Evolutionary conservation across 2,797 vertebrate species (phyloP).

Genomic region (Anomalospiza imberbis): DNA sequence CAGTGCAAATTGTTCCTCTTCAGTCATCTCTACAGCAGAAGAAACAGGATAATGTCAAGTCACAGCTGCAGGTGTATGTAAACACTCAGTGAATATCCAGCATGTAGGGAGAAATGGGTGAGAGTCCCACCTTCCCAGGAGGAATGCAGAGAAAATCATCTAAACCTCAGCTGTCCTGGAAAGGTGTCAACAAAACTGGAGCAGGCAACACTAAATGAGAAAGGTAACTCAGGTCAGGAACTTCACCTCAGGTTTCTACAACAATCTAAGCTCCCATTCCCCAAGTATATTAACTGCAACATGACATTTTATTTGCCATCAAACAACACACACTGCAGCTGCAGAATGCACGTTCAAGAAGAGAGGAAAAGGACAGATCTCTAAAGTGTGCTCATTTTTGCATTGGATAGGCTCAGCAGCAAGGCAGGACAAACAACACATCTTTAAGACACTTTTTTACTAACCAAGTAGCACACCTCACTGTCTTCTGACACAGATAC

Average conservation of each 20-base stretch:
- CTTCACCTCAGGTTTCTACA: background rate
- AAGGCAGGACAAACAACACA: background rate
- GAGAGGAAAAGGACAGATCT: background rate
- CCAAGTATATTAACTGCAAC: background rate
- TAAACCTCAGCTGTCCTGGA: background rate
- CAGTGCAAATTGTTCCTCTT: conserved; percentile 92
- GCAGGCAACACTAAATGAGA: background rate
- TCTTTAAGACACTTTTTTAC: background rate
- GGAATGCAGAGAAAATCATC: background rate
- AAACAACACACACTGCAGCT: background rate
- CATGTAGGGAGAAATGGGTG: background rate
- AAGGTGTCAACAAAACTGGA: background rate
- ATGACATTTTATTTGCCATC: background rate
- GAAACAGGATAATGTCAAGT: background rate
- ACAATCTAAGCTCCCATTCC: background rate
- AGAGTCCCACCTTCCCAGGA: background rate
- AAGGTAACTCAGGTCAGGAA: background rate
- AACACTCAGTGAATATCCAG: background rate
- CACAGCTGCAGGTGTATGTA: background rate
- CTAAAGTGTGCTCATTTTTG: background rate
- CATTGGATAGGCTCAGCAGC: background rate
- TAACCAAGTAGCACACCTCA: background rate
- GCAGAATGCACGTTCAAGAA: background rate
- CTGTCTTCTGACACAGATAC: background rate
- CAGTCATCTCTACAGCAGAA: conserved; percentile 85